Evolutionary conservation across 2,888 invertebrate genomes (phyloP).

Genomic region (Timema cristinae): DNA sequence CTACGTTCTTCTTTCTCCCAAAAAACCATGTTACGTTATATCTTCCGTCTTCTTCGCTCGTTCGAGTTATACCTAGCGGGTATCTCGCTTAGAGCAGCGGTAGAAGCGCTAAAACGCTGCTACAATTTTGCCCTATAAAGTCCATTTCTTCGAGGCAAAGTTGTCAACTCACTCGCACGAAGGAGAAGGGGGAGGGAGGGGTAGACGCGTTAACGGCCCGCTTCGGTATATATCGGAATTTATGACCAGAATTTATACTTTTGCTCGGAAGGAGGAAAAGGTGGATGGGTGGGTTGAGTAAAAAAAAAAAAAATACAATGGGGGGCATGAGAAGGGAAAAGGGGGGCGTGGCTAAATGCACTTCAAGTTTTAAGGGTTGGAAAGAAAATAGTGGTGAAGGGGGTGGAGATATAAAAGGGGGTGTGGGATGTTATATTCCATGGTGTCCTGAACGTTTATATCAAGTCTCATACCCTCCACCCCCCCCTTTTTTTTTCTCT

Average conservation of each 20-base stretch:
- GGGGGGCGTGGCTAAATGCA: conserved; percentile 18
- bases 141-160: conserved; percentile 17
- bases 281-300: background rate
- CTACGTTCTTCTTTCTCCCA: too few species aligned
- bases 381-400: conserved; percentile 14
- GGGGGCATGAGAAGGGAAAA: too few species aligned
- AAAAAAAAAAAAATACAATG: too few species aligned
- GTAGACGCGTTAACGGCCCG: conserved; percentile 26
- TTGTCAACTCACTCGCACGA: conserved; percentile 21
- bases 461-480: too few species aligned
- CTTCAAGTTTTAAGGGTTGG: conserved; percentile 17
- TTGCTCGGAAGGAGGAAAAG: conserved; percentile 14
- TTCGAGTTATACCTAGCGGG: conserved; percentile 20
- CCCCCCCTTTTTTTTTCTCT: too few species aligned
- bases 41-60: conserved; percentile 3
- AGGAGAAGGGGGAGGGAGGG: too few species aligned
- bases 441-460: background rate
- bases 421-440: background rate
- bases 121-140: conserved; percentile 29
- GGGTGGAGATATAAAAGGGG: background rate
- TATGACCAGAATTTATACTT: conserved; percentile 29
- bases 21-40: too few species aligned
- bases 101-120: conserved; percentile 18
- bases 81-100: too few species aligned
- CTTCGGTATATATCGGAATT: conserved; percentile 28